Percentiles rank a stretch among this genome's conserved stretches.
Conservation (phyloP, 2,888 invertebrate species). For the Drosophila acutilabella region DNA sequence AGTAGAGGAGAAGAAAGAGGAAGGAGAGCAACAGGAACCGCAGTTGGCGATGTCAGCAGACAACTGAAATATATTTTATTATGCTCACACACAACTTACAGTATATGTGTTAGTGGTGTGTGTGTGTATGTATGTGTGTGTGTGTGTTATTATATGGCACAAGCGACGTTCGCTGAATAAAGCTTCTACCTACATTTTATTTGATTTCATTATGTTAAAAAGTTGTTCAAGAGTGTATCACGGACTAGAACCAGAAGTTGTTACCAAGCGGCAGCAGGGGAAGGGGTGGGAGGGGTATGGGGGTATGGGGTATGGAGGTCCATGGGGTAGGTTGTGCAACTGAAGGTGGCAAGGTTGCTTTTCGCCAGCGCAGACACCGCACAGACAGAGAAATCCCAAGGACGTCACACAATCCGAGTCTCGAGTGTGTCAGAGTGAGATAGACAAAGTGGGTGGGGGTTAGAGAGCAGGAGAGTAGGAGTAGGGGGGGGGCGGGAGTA, state of each 20-base stretch:
- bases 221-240: conserved; percentile 81
- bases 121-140: conserved; percentile 43
- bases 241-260: conserved; percentile 64
- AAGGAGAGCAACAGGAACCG: conserved; percentile 53
- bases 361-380: conserved; percentile 68
- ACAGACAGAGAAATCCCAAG: conserved; percentile 74
- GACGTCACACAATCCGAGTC: conserved; percentile 64
- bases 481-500: not conserved
- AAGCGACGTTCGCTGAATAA: conserved; percentile 63
- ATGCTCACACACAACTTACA: conserved; percentile 32
- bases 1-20: not conserved
- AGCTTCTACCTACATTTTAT: conserved; percentile 79
- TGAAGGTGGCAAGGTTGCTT: conserved; percentile 54
- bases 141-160: conserved; percentile 60
- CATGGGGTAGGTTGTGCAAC: conserved; percentile 27
- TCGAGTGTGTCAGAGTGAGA: conserved; percentile 15
- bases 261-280: conserved; percentile 2
- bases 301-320: conserved; percentile 5
- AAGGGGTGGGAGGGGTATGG: not conserved
- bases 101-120: conserved; percentile 8
- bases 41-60: conserved; percentile 64
- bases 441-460: not conserved
- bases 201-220: conserved; percentile 84
- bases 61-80: conserved; percentile 75
- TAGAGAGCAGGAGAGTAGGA: not conserved